Evolutionary conservation across 1,140 invertebrate genomes (phyloP).

Genomic region (Druon quercuslanigerum): DNA sequence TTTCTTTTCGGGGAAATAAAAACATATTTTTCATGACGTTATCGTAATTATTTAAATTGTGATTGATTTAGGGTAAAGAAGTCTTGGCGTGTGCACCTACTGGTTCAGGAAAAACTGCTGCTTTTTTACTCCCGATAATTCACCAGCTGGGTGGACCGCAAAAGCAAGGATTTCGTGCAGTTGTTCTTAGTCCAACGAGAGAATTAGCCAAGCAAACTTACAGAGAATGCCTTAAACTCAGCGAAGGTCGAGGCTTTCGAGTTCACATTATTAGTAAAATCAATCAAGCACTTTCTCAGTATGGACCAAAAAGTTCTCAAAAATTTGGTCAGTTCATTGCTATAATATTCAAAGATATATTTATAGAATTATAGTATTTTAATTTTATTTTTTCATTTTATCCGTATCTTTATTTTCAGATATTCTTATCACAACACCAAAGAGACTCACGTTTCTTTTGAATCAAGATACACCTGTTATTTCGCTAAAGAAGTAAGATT

Average conservation of each 20-base stretch:
- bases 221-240: constrained; percentile 86
- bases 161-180: constrained; percentile 85
- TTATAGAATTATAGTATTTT: constrained; percentile 43
- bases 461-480: constrained; percentile 87
- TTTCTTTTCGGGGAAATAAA: neutral
- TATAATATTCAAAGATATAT: neutral
- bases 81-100: constrained; percentile 96
- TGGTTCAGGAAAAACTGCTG: constrained; percentile 91
- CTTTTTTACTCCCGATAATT: constrained; percentile 90
- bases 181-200: constrained; percentile 94
- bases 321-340: constrained; percentile 79
- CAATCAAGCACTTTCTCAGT: constrained; percentile 78
- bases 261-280: constrained; percentile 86
- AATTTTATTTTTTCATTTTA: constrained; percentile 28
- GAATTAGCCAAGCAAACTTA: constrained; percentile 95
- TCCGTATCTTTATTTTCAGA: constrained; percentile 78
- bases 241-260: constrained; percentile 83
- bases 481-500: constrained; percentile 83
- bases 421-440: constrained; percentile 97
- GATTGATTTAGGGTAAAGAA: constrained; percentile 82
- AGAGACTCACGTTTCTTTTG: constrained; percentile 91
- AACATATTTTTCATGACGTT: no score
- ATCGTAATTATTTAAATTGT: neutral
- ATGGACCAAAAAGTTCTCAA: constrained; percentile 79
- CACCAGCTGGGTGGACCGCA: constrained; percentile 80